Evolutionary conservation across 2,797 vertebrate species (phyloP).

Genomic region (Poecilia gillii): DNA sequence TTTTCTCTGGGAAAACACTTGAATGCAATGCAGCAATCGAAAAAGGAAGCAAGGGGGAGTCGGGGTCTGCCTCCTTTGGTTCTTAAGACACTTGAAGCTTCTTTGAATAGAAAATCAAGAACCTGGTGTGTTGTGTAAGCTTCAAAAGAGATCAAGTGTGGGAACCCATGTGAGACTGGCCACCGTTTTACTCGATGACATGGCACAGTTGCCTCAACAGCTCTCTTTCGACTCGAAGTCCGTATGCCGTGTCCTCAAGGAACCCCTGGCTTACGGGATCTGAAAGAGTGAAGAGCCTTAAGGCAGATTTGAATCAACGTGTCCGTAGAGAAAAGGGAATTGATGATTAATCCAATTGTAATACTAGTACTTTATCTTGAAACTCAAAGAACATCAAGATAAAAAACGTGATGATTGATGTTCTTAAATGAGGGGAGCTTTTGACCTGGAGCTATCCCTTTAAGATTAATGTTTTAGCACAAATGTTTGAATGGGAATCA

Average conservation of each 20-base stretch:
- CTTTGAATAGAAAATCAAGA: conserved; percentile 20
- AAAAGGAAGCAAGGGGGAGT: too few relatives aligned
- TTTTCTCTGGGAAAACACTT: neutral
- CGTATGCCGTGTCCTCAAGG: conserved; percentile 2
- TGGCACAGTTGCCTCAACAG: conserved; percentile 4
- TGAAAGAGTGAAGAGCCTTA: conserved; percentile 2
- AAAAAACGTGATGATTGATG: neutral
- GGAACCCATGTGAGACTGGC: conserved; percentile 37
- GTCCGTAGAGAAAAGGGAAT: neutral
- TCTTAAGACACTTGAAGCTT: conserved; percentile 31
- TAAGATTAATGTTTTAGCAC: neutral
- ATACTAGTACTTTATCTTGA: neutral
- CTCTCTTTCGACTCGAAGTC: conserved; percentile 11
- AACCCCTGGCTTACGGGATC: conserved; percentile 12
- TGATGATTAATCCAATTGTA: neutral
- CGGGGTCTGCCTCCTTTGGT: conserved; percentile 1
- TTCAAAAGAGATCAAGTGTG: conserved; percentile 37
- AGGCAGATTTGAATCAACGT: conserved; percentile 18
- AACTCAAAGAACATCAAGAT: neutral
- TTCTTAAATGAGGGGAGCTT: neutral
- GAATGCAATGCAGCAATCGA: neutral
- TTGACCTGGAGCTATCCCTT: neutral
- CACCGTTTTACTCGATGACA: neutral
- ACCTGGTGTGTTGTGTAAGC: conserved; percentile 23
- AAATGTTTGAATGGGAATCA: neutral